A percentile compares a stretch with the other conserved stretches of the same genome.
Conservation (phyloP, 64 coral and sea anemone species). For the Stylophora pistillata region DNA sequence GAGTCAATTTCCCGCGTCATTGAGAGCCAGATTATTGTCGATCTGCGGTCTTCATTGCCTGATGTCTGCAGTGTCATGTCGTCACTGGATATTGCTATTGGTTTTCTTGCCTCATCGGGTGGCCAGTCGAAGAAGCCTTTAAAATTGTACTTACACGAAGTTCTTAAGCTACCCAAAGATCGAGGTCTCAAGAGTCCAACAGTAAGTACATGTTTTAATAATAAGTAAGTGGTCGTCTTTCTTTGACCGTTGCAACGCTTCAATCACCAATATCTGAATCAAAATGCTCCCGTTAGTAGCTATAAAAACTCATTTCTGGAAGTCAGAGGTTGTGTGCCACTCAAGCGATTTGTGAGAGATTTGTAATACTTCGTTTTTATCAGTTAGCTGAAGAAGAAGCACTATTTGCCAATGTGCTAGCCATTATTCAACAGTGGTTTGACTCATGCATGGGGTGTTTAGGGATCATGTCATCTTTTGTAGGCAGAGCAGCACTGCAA, state of each 20-base stretch:
- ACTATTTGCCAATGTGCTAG: too few species aligned
- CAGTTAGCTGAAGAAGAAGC: too few species aligned
- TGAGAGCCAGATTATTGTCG: conserved; percentile 50
- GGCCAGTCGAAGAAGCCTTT: conserved; percentile 29
- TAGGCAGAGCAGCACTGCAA: conserved; percentile 53
- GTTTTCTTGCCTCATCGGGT: conserved; percentile 61
- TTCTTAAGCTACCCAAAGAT: conserved; percentile 52
- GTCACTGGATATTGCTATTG: conserved; percentile 68
- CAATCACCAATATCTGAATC: not conserved
- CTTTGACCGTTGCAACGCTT: not conserved
- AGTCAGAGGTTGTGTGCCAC: too few species aligned
- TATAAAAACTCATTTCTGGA: too few species aligned
- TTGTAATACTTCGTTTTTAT: too few species aligned
- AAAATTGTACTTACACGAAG: conserved; percentile 53
- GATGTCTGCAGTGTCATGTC: conserved; percentile 64
- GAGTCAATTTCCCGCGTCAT: conserved; percentile 28
- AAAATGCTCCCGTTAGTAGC: not conserved
- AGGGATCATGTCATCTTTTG: not conserved
- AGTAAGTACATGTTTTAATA: not conserved
- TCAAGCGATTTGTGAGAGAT: too few species aligned
- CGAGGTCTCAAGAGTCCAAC: conserved; percentile 52
- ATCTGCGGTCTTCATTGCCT: conserved; percentile 54
- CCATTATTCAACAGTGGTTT: not conserved
- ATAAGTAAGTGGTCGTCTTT: not conserved
- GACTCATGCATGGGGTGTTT: not conserved